A percentile compares a stretch with the other conserved stretches of the same genome.
phyloP scores from a whole-genome alignment of 2,797 vertebrate species.

The Alosa sapidissima region DNA sequence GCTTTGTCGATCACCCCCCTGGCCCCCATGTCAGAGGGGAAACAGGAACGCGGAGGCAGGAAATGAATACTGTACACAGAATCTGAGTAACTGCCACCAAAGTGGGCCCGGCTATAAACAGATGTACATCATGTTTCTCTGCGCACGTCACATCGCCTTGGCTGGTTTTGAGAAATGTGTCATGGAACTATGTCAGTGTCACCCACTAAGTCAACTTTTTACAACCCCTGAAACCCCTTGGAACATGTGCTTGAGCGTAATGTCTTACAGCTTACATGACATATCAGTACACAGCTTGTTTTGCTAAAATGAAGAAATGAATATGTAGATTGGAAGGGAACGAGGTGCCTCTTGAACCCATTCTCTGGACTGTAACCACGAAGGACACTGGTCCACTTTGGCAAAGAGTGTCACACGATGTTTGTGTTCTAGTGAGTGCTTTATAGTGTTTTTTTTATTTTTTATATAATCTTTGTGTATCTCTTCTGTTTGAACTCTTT shows the following conservation, averaged over 20 bases:
- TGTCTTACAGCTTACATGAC: background rate
- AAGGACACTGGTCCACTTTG: too few species aligned
- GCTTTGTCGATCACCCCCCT: background rate
- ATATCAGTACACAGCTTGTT: background rate
- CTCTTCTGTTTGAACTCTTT: too few species aligned
- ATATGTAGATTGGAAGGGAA: background rate
- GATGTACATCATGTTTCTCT: background rate
- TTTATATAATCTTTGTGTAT: too few species aligned
- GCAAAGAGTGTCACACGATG: background rate
- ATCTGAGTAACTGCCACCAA: background rate
- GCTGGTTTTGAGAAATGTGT: constrained; percentile 14
- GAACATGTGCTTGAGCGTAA: background rate
- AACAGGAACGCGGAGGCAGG: background rate
- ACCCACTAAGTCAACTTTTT: background rate
- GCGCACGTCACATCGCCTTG: background rate
- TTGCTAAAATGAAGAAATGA: background rate
- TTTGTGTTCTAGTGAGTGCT: too few species aligned
- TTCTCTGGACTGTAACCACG: too few species aligned
- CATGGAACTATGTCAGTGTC: background rate
- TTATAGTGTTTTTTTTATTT: too few species aligned
- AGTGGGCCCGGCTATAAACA: background rate
- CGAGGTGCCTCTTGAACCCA: background rate
- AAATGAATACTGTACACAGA: background rate
- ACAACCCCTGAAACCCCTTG: background rate
- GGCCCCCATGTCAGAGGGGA: background rate